phyloP scores from a whole-genome alignment of 2,113 vertebrate genomes.

The Struthio camelus region DNA sequence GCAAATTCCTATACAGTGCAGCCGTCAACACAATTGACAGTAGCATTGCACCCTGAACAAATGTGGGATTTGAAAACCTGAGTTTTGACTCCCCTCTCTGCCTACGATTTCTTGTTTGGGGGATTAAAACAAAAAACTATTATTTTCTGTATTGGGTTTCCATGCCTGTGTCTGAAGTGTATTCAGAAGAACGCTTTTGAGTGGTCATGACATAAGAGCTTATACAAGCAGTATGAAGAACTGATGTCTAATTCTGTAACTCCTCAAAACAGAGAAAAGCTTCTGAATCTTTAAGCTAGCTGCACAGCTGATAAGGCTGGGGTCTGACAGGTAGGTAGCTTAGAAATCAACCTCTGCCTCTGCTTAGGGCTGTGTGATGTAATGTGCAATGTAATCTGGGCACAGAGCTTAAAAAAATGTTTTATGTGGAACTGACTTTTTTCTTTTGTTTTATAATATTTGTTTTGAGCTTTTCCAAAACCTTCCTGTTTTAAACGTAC shows the following conservation, averaged over 20 bases:
- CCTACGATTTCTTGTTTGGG: not conserved
- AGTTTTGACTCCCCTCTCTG: not conserved
- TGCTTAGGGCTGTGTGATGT: not conserved
- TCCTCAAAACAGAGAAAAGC: not conserved
- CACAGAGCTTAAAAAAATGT: not conserved
- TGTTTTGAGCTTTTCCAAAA: not conserved
- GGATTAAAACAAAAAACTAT: not conserved
- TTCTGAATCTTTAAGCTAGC: not conserved
- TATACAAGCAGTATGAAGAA: not conserved
- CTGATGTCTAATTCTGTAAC: not conserved
- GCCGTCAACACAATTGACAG: not conserved
- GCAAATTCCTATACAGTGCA: not conserved
- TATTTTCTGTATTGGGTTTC: not conserved
- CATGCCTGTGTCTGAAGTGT: not conserved
- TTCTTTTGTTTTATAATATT: not conserved
- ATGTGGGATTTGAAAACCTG: not conserved
- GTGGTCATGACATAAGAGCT: not conserved
- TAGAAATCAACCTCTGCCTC: not conserved
- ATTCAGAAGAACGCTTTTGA: slow-evolving; percentile 14
- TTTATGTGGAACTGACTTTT: not conserved
- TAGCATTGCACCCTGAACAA: not conserved
- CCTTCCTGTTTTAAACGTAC: not conserved
- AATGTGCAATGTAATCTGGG: not conserved
- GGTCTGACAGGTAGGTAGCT: not conserved
- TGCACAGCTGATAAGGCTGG: not conserved